Base-by-base conservation (phyloP, 2,797 vertebrate genomes). In the Esox lucius region DNA sequence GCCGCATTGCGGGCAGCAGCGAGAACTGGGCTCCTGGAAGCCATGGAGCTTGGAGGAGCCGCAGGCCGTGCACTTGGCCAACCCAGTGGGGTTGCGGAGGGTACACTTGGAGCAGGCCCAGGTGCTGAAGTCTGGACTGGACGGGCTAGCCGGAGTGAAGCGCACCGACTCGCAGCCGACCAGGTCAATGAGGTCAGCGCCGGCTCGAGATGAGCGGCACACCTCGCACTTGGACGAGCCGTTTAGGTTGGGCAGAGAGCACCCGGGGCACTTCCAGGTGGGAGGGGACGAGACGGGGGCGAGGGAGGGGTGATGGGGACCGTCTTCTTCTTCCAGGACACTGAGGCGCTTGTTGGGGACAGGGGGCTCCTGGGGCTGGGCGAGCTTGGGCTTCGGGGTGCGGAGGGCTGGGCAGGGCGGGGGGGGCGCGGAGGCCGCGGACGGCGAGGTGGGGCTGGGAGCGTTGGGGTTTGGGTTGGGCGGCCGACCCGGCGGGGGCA, bases 31-130 rank as follows among this genome's bases (percentile, higher is more conserved):
- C 77, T 98, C 96, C 85, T 96, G 95, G 91, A 97, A 98, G 85
- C 97, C 97, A 0, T 97, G 97, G 42, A 98, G 93, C 87, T 98
- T 98, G 80, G 97, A 98, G 66, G 95, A 96, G 72, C 96, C 96
- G 0, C 97, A 99, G 42, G 88, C 96, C 0, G 95, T 95, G 91
- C 98, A 99, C 84, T 96, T 94, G 70, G 94, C 89, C 0, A 93
- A 91, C 0, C 90, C 88, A 0, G 96, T 97, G 62, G 96, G 95
- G 87, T 99, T 99, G 71, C 95, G 94, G 74, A 99, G 90, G 0
- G 98, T 98, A 88, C 98, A 99, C 90, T 96, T 97, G 75, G 96
- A 97, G 49, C 98, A 99, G 0, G 95, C 92, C 98, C 98, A 99
- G 33, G 95, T 97, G 84, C 95, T 96, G 78, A 98, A 98, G 90